Percentiles rank a stretch among this genome's conserved stretches.
Evolutionary conservation across 1,140 invertebrate species (phyloP).

Genomic region (Sipha flava): DNA sequence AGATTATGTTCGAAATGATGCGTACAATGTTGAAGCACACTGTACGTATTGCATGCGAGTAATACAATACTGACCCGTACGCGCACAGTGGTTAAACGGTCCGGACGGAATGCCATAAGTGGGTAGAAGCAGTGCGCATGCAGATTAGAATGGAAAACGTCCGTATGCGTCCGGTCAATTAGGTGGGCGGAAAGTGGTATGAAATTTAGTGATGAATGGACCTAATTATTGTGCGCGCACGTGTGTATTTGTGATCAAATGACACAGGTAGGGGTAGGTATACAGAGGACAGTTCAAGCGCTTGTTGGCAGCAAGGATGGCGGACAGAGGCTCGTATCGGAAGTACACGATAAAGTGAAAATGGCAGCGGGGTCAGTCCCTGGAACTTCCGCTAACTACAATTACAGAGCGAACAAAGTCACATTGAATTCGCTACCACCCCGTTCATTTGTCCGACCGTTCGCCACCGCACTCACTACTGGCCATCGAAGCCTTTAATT

Average conservation of each 20-base stretch:
- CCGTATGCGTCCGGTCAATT: neutral
- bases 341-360: neutral
- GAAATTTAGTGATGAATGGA: neutral
- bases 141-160: neutral
- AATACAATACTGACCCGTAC: neutral
- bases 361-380: neutral
- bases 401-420: slow-evolving; percentile 27
- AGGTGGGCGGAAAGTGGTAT: neutral
- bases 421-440: neutral
- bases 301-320: no score
- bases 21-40: no score
- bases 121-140: neutral
- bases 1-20: no score
- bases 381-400: neutral
- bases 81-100: neutral
- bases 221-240: neutral
- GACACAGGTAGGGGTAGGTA: no score
- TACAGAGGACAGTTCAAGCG: no score
- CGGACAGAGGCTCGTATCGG: neutral
- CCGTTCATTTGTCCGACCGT: neutral
- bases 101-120: neutral
- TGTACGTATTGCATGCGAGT: neutral
- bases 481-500: slow-evolving; percentile 28
- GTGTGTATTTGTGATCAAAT: neutral
- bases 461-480: neutral